Evolutionary conservation across 2,113 vertebrate genomes (phyloP).

Genomic region (Guaruba guarouba): DNA sequence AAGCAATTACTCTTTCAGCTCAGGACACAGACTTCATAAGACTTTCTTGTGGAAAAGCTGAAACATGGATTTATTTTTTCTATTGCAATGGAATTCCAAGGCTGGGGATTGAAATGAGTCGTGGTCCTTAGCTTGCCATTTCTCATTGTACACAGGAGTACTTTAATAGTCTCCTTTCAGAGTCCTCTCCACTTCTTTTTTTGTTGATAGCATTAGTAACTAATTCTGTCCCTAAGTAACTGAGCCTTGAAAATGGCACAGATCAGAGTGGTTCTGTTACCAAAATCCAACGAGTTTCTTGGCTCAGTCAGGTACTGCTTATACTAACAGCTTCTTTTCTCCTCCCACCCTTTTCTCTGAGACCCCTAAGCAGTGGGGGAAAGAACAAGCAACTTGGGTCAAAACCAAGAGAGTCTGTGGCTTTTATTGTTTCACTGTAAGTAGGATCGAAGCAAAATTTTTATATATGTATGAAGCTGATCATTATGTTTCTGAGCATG

Average conservation of each 20-base stretch:
- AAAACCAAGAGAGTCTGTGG: background rate
- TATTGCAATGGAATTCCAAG: background rate
- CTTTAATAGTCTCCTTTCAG: background rate
- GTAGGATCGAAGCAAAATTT: background rate
- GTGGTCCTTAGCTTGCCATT: background rate
- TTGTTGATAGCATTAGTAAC: background rate
- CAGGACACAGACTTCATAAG: background rate
- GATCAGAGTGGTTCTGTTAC: background rate
- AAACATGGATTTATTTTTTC: background rate
- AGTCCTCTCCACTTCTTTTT: background rate
- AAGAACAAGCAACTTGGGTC: background rate
- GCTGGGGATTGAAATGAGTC: background rate
- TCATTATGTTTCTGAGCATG: background rate
- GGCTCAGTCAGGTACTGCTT: background rate
- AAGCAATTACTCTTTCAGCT: background rate
- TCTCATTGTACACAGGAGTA: background rate
- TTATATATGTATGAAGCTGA: background rate
- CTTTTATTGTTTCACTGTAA: background rate
- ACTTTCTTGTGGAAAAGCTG: background rate
- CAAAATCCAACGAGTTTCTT: background rate
- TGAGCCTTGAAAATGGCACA: background rate
- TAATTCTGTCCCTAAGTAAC: background rate
- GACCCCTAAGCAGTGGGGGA: background rate
- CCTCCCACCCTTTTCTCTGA: background rate
- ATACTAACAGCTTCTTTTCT: background rate